These are phyloP conservation scores for Zeuzera pyrina DNA, from an alignment of 2,888 invertebrate genomes.

Conservation along the genomic window DNA sequence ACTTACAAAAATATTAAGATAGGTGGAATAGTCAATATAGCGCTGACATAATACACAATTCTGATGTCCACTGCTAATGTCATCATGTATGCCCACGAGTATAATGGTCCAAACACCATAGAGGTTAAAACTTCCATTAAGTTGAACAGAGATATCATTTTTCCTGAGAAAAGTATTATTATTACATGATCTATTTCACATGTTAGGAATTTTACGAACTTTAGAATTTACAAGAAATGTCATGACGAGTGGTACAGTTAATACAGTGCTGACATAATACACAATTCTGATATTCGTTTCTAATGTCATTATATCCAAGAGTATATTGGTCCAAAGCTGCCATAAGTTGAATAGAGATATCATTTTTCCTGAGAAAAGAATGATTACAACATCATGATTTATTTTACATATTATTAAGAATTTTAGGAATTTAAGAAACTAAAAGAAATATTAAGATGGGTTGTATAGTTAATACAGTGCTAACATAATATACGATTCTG, in stretches of 20 bases:
- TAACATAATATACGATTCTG: too few relatives aligned
- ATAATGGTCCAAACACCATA: conserved; percentile 79
- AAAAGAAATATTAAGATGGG: too few relatives aligned
- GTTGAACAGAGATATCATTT: conserved; percentile 81
- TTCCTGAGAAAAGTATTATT: conserved; percentile 76
- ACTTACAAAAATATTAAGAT: conserved; percentile 75
- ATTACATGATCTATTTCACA: too few relatives aligned
- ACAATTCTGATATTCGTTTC: conserved; percentile 76
- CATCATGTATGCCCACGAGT: conserved; percentile 78
- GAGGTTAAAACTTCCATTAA: conserved; percentile 80
- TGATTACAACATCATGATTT: too few relatives aligned
- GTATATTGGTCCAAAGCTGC: conserved; percentile 81
- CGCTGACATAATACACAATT: conserved; percentile 77
- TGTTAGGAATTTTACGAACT: too few relatives aligned
- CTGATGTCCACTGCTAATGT: conserved; percentile 77
- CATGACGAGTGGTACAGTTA: conserved; percentile 77
- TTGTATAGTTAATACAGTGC: too few relatives aligned
- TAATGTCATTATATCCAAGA: conserved; percentile 78
- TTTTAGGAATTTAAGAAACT: too few relatives aligned
- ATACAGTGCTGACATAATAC: conserved; percentile 76
- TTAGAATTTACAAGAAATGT: too few relatives aligned
- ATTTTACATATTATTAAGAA: too few relatives aligned
- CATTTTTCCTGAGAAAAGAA: conserved; percentile 78
- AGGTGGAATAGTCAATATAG: conserved; percentile 76
- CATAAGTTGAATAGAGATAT: conserved; percentile 80